A percentile compares a stretch with the other conserved stretches of the same genome.
phyloP scores from a whole-genome alignment of 1,140 invertebrate species.

The Bombus balteatus region DNA sequence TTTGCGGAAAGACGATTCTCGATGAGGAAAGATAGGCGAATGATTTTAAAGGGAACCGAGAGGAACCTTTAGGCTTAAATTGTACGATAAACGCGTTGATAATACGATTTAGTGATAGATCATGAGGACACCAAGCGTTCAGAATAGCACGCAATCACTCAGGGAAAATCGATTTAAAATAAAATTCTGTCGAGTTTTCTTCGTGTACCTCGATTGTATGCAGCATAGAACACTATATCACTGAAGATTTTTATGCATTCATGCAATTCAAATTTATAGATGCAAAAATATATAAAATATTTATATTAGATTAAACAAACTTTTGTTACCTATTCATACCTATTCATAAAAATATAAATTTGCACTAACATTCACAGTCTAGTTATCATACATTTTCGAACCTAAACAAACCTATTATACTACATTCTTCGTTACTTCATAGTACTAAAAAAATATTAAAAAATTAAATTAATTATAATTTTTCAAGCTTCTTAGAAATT shows the following conservation, averaged over 20 bases:
- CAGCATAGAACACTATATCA: slow-evolving; percentile 9
- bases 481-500: not conserved
- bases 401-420: not conserved
- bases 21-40: not conserved
- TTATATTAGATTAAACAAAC: no score
- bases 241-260: not conserved
- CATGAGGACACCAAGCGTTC: slow-evolving; percentile 63
- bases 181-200: slow-evolving; percentile 63
- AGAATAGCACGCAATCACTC: slow-evolving; percentile 73
- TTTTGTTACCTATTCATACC: no score
- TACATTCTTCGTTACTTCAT: not conserved
- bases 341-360: not conserved
- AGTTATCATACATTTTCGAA: slow-evolving; percentile 28
- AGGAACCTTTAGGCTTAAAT: slow-evolving; percentile 50
- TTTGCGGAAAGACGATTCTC: slow-evolving; percentile 29
- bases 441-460: not conserved
- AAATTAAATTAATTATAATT: not conserved
- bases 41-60: slow-evolving; percentile 26
- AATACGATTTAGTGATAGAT: slow-evolving; percentile 37
- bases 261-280: not conserved
- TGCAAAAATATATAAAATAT: not conserved
- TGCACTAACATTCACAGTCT: not conserved
- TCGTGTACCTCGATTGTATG: slow-evolving; percentile 42
- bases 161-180: slow-evolving; percentile 74
- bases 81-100: slow-evolving; percentile 47